These are phyloP conservation scores for Formica exsecta DNA, from an alignment of 1,140 invertebrate genomes.

Conservation along the genomic window DNA sequence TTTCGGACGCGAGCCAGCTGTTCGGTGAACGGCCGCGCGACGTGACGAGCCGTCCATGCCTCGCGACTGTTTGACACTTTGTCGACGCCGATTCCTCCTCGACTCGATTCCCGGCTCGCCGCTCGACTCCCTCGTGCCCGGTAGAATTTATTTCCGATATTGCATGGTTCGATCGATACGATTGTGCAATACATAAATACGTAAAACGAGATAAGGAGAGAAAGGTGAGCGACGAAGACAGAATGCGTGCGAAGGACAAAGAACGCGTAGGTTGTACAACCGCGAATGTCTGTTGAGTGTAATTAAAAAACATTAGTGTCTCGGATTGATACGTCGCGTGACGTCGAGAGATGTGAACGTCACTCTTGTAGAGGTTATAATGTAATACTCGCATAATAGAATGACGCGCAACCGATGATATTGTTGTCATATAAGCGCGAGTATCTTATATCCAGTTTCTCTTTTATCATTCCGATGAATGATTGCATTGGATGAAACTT, in stretches of 20 bases:
- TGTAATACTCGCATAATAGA: slow-evolving; percentile 9
- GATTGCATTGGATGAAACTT: not conserved
- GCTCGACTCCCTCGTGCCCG: too few species aligned
- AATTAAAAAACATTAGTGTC: not conserved
- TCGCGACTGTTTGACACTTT: slow-evolving; percentile 28
- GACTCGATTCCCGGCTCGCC: not conserved
- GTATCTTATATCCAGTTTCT: too few species aligned
- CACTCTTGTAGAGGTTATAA: slow-evolving; percentile 62
- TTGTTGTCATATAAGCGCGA: not conserved
- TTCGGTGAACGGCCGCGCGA: not conserved
- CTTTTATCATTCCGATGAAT: not conserved
- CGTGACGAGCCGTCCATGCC: slow-evolving; percentile 10
- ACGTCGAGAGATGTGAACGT: slow-evolving; percentile 9
- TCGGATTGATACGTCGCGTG: not conserved
- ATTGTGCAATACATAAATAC: not conserved
- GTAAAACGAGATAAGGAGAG: slow-evolving; percentile 3
- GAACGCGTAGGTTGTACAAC: not conserved
- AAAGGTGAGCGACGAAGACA: not conserved
- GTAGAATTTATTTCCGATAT: not conserved
- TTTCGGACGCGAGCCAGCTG: slow-evolving; percentile 23
- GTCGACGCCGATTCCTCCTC: not conserved
- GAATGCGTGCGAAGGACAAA: not conserved
- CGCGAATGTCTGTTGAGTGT: not conserved
- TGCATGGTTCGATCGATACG: not conserved
- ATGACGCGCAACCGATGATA: slow-evolving; percentile 7